Conservation (phyloP, 2,797 vertebrate genomes). For the Acanthurus lineatus region DNA sequence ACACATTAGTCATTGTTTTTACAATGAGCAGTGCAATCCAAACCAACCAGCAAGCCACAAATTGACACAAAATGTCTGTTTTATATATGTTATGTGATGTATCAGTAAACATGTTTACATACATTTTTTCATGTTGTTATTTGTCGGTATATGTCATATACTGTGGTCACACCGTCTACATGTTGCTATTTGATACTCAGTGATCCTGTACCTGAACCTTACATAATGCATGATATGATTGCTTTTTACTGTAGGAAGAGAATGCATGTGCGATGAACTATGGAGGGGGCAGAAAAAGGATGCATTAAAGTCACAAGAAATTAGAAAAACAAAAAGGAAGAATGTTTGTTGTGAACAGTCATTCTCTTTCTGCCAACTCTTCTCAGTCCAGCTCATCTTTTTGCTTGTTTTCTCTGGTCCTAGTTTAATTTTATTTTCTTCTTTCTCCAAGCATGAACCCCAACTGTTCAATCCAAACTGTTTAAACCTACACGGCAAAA, state of each 20-base stretch:
- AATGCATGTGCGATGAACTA: not conserved
- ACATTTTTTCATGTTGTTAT: not conserved
- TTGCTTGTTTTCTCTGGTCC: not conserved
- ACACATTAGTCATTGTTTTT: not conserved
- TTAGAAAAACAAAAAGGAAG: not conserved
- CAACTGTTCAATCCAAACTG: slow-evolving; percentile 5
- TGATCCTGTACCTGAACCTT: not conserved
- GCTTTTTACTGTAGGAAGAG: not conserved
- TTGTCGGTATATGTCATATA: too few species aligned
- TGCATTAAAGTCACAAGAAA: not conserved
- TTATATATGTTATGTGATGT: not conserved
- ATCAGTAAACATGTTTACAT: not conserved
- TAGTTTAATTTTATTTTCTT: not conserved
- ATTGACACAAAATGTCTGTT: too few species aligned
- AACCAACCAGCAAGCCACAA: not conserved
- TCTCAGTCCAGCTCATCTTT: not conserved
- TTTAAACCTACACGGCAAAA: not conserved
- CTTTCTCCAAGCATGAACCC: not conserved
- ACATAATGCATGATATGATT: not conserved
- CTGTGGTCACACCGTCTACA: too few species aligned
- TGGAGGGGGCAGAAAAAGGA: not conserved
- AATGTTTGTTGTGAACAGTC: slow-evolving; percentile 10
- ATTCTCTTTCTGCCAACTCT: not conserved
- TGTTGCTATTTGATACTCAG: not conserved
- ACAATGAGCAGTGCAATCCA: not conserved